phyloP scores from a whole-genome alignment of 1,140 invertebrate species.

The Colletes latitarsis region DNA sequence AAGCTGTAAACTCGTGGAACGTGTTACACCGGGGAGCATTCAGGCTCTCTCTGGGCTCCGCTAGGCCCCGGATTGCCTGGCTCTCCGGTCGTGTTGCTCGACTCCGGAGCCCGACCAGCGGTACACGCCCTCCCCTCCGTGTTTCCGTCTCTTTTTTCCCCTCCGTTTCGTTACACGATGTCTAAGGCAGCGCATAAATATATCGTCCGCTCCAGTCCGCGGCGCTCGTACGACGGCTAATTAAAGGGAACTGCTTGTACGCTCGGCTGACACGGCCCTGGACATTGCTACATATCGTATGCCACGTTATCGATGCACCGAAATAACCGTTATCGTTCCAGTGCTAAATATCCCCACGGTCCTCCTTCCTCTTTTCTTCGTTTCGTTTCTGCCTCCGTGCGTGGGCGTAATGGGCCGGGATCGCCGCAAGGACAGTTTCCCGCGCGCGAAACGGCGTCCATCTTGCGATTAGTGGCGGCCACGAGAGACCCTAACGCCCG shows the following conservation, averaged over 20 bases:
- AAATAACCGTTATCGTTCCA: slow-evolving; percentile 47
- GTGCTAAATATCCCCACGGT: not conserved
- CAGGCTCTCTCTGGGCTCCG: slow-evolving; percentile 9
- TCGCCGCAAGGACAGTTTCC: not conserved
- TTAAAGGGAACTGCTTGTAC: slow-evolving; percentile 58
- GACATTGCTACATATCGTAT: slow-evolving; percentile 40
- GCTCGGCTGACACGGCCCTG: slow-evolving; percentile 33
- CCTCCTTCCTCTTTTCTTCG: not conserved
- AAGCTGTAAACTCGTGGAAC: slow-evolving; percentile 72
- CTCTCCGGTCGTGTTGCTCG: slow-evolving; percentile 4
- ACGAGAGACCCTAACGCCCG: no score
- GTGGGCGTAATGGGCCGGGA: not conserved
- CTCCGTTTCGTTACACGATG: slow-evolving; percentile 16
- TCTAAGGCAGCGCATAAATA: slow-evolving; percentile 51
- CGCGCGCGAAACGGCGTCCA: not conserved
- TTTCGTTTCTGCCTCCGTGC: not conserved
- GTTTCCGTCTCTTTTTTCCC: not conserved
- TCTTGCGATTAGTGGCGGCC: not conserved
- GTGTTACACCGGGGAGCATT: slow-evolving; percentile 62
- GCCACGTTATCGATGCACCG: slow-evolving; percentile 49
- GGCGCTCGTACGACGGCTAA: slow-evolving; percentile 52
- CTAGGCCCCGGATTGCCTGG: not conserved
- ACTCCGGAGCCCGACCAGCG: no score
- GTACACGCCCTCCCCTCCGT: not conserved
- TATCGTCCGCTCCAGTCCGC: slow-evolving; percentile 37